phyloP scores from a whole-genome alignment of 2,797 vertebrate species.

The Hapalemur alaotrensis region DNA sequence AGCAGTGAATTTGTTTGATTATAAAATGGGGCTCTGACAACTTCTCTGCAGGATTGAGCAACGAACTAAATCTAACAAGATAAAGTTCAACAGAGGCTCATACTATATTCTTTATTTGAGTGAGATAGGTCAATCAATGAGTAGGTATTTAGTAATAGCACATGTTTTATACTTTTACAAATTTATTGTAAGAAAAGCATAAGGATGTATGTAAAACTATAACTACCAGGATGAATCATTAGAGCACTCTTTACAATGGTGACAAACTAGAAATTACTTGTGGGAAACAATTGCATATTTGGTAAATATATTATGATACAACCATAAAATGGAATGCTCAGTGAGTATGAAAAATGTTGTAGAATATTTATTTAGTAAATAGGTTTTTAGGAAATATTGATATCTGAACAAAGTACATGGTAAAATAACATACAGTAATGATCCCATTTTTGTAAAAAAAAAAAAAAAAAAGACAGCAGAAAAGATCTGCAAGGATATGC shows the following conservation, averaged over 20 bases:
- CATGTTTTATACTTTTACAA: background rate
- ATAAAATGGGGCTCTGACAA: background rate
- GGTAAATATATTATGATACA: background rate
- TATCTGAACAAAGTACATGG: background rate
- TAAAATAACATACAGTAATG: background rate
- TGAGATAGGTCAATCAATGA: background rate
- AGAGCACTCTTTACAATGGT: background rate
- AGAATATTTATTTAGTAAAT: background rate
- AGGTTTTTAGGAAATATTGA: background rate
- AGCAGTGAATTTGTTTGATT: background rate
- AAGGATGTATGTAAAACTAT: background rate
- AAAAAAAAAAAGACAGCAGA: background rate
- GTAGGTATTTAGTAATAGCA: background rate
- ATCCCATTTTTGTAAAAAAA: background rate
- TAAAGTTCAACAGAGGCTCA: background rate
- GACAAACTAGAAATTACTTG: background rate
- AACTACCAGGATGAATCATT: background rate
- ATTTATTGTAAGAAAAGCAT: background rate
- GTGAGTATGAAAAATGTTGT: background rate
- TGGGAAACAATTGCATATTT: background rate
- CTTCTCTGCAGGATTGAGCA: background rate
- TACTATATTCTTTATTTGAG: background rate
- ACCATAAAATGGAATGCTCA: background rate
- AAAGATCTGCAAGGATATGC: background rate
- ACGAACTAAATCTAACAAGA: background rate